A percentile compares a stretch with the other conserved stretches of the same genome.
These are phyloP conservation scores for Coelogynopora nodosa DNA, from an alignment of 2,888 invertebrate species.

Conservation along the genomic window DNA sequence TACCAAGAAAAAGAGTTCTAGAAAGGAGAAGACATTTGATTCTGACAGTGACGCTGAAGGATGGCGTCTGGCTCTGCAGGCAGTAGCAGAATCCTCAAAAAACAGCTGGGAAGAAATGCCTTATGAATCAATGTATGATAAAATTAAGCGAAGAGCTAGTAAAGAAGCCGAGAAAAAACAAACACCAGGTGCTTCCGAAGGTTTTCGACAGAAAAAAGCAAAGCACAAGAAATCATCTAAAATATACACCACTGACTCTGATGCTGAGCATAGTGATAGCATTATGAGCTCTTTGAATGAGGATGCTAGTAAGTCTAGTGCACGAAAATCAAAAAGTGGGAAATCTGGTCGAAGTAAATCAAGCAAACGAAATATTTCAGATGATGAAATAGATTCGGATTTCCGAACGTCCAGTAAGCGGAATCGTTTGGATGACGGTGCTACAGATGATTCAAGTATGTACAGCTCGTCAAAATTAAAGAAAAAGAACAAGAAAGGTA, in stretches of 20 bases:
- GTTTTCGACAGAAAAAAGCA: not conserved
- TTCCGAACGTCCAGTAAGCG: not conserved
- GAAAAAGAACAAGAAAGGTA: not conserved
- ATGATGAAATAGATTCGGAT: not conserved
- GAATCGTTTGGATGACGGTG: not conserved
- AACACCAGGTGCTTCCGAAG: not conserved
- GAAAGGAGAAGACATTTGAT: not conserved
- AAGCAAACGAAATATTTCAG: not conserved
- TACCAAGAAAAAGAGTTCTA: not conserved
- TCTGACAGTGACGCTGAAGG: not conserved
- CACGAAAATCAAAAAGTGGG: slow-evolving; percentile 3
- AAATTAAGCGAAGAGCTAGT: slow-evolving; percentile 35
- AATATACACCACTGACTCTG: not conserved
- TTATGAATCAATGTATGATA: slow-evolving; percentile 42
- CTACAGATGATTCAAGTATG: not conserved
- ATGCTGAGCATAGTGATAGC: not conserved
- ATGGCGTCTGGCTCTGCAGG: not conserved
- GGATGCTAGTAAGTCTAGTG: not conserved
- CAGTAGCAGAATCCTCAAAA: not conserved
- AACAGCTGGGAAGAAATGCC: not conserved
- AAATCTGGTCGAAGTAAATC: slow-evolving; percentile 5
- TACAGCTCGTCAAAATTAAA: not conserved
- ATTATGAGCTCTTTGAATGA: slow-evolving; percentile 16
- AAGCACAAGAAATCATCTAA: not conserved
- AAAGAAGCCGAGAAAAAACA: slow-evolving; percentile 37